phyloP scores from a whole-genome alignment of 1,140 invertebrate genomes.

The Eueides isabella region DNA sequence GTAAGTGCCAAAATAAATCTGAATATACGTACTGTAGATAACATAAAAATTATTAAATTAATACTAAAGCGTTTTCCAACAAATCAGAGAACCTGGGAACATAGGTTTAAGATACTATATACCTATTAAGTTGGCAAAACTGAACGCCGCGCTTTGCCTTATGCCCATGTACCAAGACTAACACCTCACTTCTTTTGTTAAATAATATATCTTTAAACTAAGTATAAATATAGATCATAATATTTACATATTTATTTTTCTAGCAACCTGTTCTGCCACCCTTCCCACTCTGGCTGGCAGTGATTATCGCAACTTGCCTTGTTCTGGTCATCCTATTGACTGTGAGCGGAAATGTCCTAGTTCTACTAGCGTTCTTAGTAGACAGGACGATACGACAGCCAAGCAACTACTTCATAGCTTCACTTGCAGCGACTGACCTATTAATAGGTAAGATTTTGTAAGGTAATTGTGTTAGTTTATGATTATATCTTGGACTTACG shows the following conservation, averaged over 20 bases:
- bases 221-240: neutral
- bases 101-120: too few relatives aligned
- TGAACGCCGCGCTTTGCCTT: too few relatives aligned
- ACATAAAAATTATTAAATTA: too few relatives aligned
- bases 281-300: slow-evolving; percentile 95
- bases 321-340: slow-evolving; percentile 95
- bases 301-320: slow-evolving; percentile 95
- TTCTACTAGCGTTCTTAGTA: slow-evolving; percentile 97
- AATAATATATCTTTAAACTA: neutral
- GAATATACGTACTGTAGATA: too few relatives aligned
- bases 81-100: too few relatives aligned
- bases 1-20: too few relatives aligned
- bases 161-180: too few relatives aligned
- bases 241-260: slow-evolving; percentile 31
- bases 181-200: too few relatives aligned
- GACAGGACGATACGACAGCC: slow-evolving; percentile 98
- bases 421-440: slow-evolving; percentile 98
- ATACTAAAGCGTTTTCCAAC: too few relatives aligned
- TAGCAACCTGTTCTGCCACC: slow-evolving; percentile 88
- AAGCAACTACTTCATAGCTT: slow-evolving; percentile 99
- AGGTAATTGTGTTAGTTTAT: neutral
- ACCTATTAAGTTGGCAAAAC: too few relatives aligned
- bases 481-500: neutral
- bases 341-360: slow-evolving; percentile 97
- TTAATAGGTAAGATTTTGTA: slow-evolving; percentile 91